Base-by-base conservation (phyloP, 2,888 invertebrate genomes). In the Mimumesa dahlbomi region DNA sequence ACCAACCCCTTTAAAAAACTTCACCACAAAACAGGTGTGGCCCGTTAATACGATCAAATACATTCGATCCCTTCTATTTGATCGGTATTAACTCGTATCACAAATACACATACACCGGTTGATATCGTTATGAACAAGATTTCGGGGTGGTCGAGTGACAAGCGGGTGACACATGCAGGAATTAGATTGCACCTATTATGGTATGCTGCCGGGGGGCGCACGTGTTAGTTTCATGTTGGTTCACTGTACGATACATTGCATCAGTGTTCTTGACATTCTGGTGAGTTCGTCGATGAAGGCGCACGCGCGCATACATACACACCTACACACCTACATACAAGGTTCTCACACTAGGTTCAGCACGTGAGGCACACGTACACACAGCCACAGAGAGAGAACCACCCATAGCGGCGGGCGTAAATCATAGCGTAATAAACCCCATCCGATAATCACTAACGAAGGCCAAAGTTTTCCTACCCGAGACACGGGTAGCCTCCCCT, bases 171-270 rank as follows among this genome's bases (percentile, higher is more conserved):
- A 70, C 38, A 49, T 11, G 58, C 65, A 65, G 67, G 63, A 71
- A 76, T 76, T 63, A 71, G 63, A 79, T 76, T 64, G 61, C 66
- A 57, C 56, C 61, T 63, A 73, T 69, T 63, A 73, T 52, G 64
- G 68, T 58, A 18, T 25, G 18, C 53, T 57, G 73, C 69, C 65
- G 49, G 22, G 45, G 57, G 59, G 56, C 43, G 63, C 54, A 42
- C 62, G 71, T 52, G 74, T 73, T 72, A 58, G 70, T 70, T 67
- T 74, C 71, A 57, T 43, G 66, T 67, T 62, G 63, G 22, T 48
- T 63, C 54, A 22, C 49, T 40, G 64, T 43, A 46, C 68, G 48
- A 63, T 68, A 57, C 75, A 70, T 68, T 67, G 63, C 61, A 29
- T 64, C 53, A 50, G 34, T 68, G 71, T 69, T 71, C 61, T 58